Conservation (phyloP, 2,797 vertebrate genomes). For the Anniella stebbinsi region DNA sequence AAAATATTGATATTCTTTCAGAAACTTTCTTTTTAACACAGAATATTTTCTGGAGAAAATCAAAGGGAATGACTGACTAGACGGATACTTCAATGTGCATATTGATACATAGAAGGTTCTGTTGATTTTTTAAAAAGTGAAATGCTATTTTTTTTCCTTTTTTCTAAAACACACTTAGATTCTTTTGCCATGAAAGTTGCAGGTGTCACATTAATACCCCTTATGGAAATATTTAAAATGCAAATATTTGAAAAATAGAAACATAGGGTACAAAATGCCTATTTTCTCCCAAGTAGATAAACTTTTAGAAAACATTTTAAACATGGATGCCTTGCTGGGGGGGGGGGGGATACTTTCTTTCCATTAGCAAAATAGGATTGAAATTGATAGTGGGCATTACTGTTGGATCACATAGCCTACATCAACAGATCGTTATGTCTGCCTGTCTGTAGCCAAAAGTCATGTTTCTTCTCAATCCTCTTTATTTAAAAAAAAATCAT, state of each 20-base stretch:
- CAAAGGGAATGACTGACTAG: constrained; percentile 83
- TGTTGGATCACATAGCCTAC: constrained; percentile 33
- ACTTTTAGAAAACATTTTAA: constrained; percentile 55
- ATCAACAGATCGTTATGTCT: constrained; percentile 26
- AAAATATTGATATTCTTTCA: constrained; percentile 83
- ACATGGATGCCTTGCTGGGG: constrained; percentile 36
- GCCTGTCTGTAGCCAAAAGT: constrained; percentile 4
- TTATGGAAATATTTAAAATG: constrained; percentile 72
- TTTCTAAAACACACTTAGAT: constrained; percentile 59
- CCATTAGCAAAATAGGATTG: constrained; percentile 34
- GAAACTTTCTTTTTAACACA: constrained; percentile 69
- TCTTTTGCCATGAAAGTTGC: constrained; percentile 68
- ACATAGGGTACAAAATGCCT: constrained; percentile 69
- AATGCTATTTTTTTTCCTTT: constrained; percentile 62
- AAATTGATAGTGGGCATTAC: constrained; percentile 48
- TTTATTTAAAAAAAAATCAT: background rate
- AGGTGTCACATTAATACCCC: constrained; percentile 68
- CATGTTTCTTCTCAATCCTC: constrained; percentile 23
- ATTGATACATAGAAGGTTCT: constrained; percentile 75
- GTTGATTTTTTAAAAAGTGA: constrained; percentile 75
- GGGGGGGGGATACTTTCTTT: constrained; percentile 55
- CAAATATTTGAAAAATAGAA: constrained; percentile 71
- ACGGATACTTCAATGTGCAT: constrained; percentile 81
- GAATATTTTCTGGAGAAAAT: constrained; percentile 79
- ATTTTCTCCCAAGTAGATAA: constrained; percentile 62